A percentile compares a stretch with the other conserved stretches of the same genome.
Conservation (phyloP, 2,888 invertebrate genomes). For the Malachius bipustulatus region DNA sequence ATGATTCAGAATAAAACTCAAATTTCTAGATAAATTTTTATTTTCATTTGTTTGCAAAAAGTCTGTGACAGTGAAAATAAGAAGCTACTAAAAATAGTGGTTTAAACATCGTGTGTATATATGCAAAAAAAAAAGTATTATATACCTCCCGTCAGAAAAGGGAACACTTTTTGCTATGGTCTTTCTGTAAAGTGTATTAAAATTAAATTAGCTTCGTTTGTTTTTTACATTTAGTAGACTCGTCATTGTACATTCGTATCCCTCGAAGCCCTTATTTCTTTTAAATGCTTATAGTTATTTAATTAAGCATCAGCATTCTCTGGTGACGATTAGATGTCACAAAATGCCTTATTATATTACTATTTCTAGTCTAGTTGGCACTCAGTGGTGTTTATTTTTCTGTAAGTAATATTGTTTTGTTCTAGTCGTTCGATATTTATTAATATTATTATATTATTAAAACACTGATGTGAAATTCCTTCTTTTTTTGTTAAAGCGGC, state of each 20-base stretch:
- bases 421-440: too few species aligned
- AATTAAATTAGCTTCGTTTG: not conserved
- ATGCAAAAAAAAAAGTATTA: conserved; percentile 31
- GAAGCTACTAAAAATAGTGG: conserved; percentile 27
- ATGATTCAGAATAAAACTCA: too few species aligned
- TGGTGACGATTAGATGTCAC: conserved; percentile 33
- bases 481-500: too few species aligned
- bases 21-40: conserved; percentile 26
- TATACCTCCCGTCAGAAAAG: conserved; percentile 30
- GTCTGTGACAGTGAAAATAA: conserved; percentile 27
- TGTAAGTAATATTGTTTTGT: conserved; percentile 26
- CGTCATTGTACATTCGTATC: too few species aligned
- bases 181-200: conserved; percentile 22
- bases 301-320: conserved; percentile 24
- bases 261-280: too few species aligned
- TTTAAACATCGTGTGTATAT: conserved; percentile 31
- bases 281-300: too few species aligned
- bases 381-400: conserved; percentile 27
- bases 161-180: conserved; percentile 33
- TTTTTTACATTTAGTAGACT: not conserved
- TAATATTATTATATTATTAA: too few species aligned
- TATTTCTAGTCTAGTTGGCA: conserved; percentile 34
- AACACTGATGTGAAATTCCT: too few species aligned
- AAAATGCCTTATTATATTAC: conserved; percentile 33
- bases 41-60: conserved; percentile 25